These are phyloP conservation scores for Agrochola macilenta DNA, from an alignment of 2,888 invertebrate genomes.

Conservation along the genomic window DNA sequence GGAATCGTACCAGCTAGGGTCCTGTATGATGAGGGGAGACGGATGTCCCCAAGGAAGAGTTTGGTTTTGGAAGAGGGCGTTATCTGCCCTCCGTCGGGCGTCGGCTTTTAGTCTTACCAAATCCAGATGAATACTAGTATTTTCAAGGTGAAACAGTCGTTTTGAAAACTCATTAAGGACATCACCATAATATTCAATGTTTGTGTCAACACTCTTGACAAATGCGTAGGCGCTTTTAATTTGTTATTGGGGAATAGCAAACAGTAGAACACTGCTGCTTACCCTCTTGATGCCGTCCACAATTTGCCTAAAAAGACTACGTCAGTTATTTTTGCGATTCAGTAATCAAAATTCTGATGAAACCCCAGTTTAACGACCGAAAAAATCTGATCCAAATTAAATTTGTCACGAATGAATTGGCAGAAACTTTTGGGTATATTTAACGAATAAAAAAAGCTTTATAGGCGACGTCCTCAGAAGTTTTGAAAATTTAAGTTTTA, in stretches of 20 bases:
- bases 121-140: too few species aligned
- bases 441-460: conserved; percentile 25
- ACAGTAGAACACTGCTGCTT: neutral
- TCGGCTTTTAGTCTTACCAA: neutral
- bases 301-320: neutral
- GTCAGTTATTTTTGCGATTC: neutral
- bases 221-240: neutral
- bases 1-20: too few species aligned
- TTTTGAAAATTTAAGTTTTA: conserved; percentile 22
- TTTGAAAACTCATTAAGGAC: neutral
- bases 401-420: conserved; percentile 36
- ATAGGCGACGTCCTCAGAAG: conserved; percentile 25
- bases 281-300: neutral
- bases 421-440: conserved; percentile 40
- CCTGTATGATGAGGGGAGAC: too few species aligned
- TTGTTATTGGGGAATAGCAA: neutral
- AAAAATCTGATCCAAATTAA: conserved; percentile 40
- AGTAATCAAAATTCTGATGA: conserved; percentile 18
- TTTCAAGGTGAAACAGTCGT: neutral
- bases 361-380: conserved; percentile 25
- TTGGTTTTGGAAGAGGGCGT: too few species aligned
- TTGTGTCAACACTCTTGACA: neutral
- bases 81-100: neutral
- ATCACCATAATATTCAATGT: neutral
- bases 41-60: too few species aligned